Base-by-base conservation (phyloP, 53 echinoderm and acorn worm genomes). In the Actinopyga echinites region DNA sequence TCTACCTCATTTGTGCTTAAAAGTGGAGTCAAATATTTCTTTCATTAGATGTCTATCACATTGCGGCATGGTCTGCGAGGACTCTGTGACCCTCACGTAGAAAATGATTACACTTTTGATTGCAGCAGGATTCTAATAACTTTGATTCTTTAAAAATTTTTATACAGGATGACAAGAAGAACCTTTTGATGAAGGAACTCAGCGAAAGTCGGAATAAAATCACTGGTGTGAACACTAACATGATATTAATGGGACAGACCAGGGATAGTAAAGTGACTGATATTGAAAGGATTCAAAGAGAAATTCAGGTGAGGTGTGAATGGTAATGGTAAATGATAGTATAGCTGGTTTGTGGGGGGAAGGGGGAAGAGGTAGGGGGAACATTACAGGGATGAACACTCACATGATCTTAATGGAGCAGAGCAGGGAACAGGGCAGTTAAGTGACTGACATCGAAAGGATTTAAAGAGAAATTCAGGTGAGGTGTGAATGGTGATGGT, bases 141-240 rank as follows among this genome's bases (percentile, higher is more conserved):
- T n/a, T n/a, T n/a, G n/a, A n/a, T n/a, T n/a, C n/a, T n/a, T n/a
- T n/a, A n/a, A n/a, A n/a, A n/a, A n/a, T n/a, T n/a, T n/a, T n/a
- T n/a, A n/a, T n/a, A 19, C 73, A 97, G 97, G 97, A 97, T 80
- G 93, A 93, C 67, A 97, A 93, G 80, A 97, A 97, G 88, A 97
- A 93, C 60, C 86, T 92, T 57, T 66, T 97, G 83, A 92, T 87
- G 75, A 92, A 82, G 74, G 90, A 94, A 79, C 84, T 94, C 26
- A 92, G 74, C 30, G 92, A 90, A 31, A 69, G 80, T 28, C 88
- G 86, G 60, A 86, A 34, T 40, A 67, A 61, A 26, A 62, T 89
- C 11, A 88, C 90, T 0, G 91, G 89, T 30, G 90, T 93, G 19
- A 88, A 93, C 80, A 93, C 93, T 0, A 86, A 82, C 12, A 93